Conservation (phyloP, 2,113 vertebrate genomes). For the Cepphus grylle region DNA sequence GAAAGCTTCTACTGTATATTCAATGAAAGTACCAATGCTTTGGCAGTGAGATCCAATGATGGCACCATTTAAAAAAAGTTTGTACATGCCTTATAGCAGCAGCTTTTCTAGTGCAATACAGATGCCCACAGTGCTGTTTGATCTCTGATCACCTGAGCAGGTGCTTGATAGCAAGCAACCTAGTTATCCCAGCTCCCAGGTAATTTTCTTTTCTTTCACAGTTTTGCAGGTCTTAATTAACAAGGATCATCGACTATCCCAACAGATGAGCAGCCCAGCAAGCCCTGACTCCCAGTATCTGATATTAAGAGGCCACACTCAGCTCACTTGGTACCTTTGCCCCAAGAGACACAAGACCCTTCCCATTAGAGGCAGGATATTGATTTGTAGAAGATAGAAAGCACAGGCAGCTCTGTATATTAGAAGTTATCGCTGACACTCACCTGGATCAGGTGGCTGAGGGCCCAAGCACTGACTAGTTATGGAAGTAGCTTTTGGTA, state of each 20-base stretch:
- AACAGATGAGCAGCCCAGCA: background rate
- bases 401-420: background rate
- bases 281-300: background rate
- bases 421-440: background rate
- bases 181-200: background rate
- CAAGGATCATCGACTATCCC: background rate
- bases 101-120: background rate
- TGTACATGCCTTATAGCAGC: fast-evolving
- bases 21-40: background rate
- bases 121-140: background rate
- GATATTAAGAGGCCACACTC: constrained; percentile 39
- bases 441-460: background rate
- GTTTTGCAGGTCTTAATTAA: background rate
- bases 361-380: background rate
- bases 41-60: background rate
- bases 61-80: background rate
- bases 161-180: background rate
- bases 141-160: background rate
- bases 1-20: background rate
- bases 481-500: background rate
- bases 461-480: background rate
- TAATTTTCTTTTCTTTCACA: background rate
- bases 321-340: background rate
- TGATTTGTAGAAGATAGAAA: background rate
- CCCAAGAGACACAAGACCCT: background rate